Evolutionary conservation across 2,888 invertebrate genomes (phyloP).

Genomic region (Apamea epomidion): DNA sequence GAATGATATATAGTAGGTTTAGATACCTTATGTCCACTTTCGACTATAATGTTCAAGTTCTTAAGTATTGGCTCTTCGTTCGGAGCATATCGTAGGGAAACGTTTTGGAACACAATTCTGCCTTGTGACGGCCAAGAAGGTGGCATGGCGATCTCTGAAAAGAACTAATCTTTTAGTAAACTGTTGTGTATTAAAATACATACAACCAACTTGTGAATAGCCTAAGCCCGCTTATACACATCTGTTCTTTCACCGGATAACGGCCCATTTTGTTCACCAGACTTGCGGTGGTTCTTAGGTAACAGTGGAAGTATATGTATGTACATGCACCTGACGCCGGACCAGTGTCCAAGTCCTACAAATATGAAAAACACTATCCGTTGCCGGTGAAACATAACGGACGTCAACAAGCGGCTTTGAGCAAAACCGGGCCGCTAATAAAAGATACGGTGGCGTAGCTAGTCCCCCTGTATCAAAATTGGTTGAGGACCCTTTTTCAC

Average conservation of each 20-base stretch:
- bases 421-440: not conserved
- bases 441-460: not conserved
- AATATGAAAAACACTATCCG: not conserved
- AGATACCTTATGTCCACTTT: conserved; percentile 87
- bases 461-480: not conserved
- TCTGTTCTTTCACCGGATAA: not conserved
- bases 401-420: no score
- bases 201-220: not conserved
- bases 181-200: not conserved
- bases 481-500: not conserved
- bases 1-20: not conserved
- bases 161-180: conserved; percentile 4
- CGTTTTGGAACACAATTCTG: conserved; percentile 90
- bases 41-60: conserved; percentile 81
- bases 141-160: conserved; percentile 87
- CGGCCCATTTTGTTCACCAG: not conserved
- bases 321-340: no score
- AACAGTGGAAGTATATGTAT: not conserved
- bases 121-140: conserved; percentile 92
- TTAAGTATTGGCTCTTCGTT: conserved; percentile 92
- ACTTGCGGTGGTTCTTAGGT: not conserved
- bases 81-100: conserved; percentile 91
- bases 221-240: not conserved
- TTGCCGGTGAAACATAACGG: not conserved
- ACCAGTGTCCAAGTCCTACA: not conserved